Conservation (phyloP, 2,113 vertebrate genomes). For the Labeo rohita region DNA sequence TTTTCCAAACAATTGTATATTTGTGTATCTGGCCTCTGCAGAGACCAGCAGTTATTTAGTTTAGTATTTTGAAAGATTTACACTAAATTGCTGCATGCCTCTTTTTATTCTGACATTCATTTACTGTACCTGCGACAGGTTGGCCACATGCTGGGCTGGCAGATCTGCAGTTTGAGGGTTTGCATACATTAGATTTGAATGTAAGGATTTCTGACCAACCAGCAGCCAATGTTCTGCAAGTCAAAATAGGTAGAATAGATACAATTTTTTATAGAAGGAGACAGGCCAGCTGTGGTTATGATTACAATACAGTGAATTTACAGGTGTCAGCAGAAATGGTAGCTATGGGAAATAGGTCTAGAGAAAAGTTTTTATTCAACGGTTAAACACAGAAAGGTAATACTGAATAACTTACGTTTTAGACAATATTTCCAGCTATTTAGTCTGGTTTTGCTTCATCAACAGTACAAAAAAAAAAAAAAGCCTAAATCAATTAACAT, state of each 20-base stretch:
- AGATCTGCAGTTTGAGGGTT: neutral
- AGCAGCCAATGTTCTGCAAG: conserved; percentile 22
- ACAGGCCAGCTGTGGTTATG: conserved; percentile 7
- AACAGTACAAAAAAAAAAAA: too few relatives aligned
- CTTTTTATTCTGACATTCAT: neutral
- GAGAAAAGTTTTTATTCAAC: neutral
- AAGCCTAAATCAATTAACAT: neutral
- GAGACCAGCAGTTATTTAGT: neutral
- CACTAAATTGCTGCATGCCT: neutral
- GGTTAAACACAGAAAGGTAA: neutral
- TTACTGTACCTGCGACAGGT: neutral
- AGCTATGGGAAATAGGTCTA: neutral
- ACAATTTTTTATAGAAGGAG: conserved; percentile 4
- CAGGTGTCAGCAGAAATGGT: conserved; percentile 4
- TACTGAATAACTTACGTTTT: neutral
- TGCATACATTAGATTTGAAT: conserved; percentile 22
- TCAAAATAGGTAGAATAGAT: conserved; percentile 4
- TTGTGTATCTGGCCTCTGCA: neutral
- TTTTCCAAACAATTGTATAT: neutral
- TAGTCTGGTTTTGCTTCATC: too few relatives aligned
- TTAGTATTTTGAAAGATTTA: neutral
- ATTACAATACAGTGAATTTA: conserved; percentile 4
- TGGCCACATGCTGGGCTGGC: neutral
- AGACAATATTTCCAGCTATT: neutral
- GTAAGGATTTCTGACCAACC: conserved; percentile 10